These are phyloP conservation scores for Cataglyphis rosenhaueri DNA, from an alignment of 2,888 invertebrate genomes.

Conservation along the genomic window DNA sequence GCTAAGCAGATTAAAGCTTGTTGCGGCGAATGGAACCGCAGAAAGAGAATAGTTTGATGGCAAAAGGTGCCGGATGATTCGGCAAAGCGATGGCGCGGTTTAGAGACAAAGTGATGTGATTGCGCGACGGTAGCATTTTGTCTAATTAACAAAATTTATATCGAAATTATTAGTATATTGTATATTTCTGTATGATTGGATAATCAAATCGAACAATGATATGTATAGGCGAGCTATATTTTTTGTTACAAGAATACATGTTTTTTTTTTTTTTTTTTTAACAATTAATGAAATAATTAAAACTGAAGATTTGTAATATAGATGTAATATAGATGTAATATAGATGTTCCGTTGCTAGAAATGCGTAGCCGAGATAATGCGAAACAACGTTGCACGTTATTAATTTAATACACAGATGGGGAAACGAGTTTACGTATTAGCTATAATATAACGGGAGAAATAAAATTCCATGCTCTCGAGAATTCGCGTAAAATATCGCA, in stretches of 20 bases:
- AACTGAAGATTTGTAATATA: slow-evolving; percentile 31
- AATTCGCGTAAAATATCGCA: slow-evolving; percentile 62
- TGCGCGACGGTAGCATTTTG: neutral
- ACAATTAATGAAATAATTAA: slow-evolving; percentile 12
- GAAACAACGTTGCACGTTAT: slow-evolving; percentile 21
- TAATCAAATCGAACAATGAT: neutral
- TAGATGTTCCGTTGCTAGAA: neutral
- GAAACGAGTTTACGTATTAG: slow-evolving; percentile 36
- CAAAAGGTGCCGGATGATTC: slow-evolving; percentile 68
- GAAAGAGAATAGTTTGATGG: slow-evolving; percentile 68
- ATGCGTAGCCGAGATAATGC: slow-evolving; percentile 17
- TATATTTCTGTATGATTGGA: neutral
- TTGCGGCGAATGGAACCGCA: slow-evolving; percentile 70
- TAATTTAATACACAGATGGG: slow-evolving; percentile 46
- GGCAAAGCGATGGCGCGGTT: slow-evolving; percentile 56
- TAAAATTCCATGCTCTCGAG: slow-evolving; percentile 52
- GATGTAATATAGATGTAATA: slow-evolving; percentile 18
- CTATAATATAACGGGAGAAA: slow-evolving; percentile 39
- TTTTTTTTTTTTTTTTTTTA: neutral
- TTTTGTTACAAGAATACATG: neutral
- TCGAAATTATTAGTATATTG: neutral
- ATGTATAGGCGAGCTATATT: neutral
- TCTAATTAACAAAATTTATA: slow-evolving; percentile 40
- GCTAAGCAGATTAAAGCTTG: slow-evolving; percentile 79
- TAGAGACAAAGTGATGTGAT: slow-evolving; percentile 27